phyloP scores from a whole-genome alignment of 1,140 invertebrate species.

The Mya arenaria region DNA sequence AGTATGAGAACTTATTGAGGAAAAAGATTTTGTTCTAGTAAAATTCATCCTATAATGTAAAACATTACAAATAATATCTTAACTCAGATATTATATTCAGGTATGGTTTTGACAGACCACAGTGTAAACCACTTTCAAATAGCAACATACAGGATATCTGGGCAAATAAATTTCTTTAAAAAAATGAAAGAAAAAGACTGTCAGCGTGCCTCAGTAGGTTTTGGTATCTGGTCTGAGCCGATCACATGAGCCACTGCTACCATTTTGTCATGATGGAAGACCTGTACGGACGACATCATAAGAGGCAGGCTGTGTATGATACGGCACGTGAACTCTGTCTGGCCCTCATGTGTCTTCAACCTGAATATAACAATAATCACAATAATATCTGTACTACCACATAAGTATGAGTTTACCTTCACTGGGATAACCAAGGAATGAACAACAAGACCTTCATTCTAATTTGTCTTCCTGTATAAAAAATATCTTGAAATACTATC shows the following conservation, averaged over 20 bases:
- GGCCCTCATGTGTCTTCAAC: slow-evolving; percentile 64
- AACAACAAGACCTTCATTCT: background rate
- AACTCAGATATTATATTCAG: too few relatives aligned
- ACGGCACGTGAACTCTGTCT: slow-evolving; percentile 72
- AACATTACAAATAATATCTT: too few relatives aligned
- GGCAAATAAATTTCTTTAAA: too few relatives aligned
- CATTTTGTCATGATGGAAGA: slow-evolving; percentile 78
- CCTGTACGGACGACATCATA: slow-evolving; percentile 78
- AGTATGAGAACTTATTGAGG: too few relatives aligned
- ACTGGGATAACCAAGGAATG: background rate
- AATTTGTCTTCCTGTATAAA: background rate
- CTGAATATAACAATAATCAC: slow-evolving; percentile 60
- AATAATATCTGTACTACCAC: background rate
- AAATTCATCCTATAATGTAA: too few relatives aligned
- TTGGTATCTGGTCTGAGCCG: slow-evolving; percentile 76
- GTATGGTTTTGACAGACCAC: too few relatives aligned
- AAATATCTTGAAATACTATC: too few relatives aligned
- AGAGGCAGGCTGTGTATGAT: slow-evolving; percentile 77
- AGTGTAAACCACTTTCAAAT: too few relatives aligned
- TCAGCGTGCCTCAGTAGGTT: slow-evolving; percentile 68
- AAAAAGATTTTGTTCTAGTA: too few relatives aligned
- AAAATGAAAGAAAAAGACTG: too few relatives aligned
- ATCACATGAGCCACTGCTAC: slow-evolving; percentile 77
- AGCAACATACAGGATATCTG: too few relatives aligned
- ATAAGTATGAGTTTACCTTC: background rate